Evolutionary conservation across 1,140 invertebrate species (phyloP).

Genomic region (Diabrotica virgifera): DNA sequence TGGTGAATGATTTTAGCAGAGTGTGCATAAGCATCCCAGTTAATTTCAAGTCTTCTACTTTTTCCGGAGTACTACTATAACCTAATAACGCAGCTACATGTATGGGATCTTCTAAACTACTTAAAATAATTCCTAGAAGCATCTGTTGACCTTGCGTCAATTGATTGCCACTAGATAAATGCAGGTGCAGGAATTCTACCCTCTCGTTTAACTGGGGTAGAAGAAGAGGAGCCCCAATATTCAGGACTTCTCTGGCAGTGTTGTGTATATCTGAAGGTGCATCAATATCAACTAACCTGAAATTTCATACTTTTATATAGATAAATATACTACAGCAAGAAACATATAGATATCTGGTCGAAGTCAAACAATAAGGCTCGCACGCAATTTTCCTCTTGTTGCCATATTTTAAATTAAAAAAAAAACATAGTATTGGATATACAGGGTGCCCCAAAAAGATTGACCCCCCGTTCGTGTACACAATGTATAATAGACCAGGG

Average conservation of each 20-base stretch:
- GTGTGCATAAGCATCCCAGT: constrained; percentile 58
- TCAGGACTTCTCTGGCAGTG: constrained; percentile 57
- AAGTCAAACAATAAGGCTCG: no score
- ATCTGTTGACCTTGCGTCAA: constrained; percentile 62
- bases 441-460: no score
- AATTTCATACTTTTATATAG: constrained; percentile 4
- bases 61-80: constrained; percentile 43
- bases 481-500: no score
- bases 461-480: no score
- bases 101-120: constrained; percentile 61
- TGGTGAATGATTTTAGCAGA: constrained; percentile 55
- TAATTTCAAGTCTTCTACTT: constrained; percentile 48
- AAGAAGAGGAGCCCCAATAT: constrained; percentile 58
- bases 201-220: constrained; percentile 60
- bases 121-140: constrained; percentile 60
- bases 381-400: no score
- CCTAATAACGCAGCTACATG: constrained; percentile 59
- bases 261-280: constrained; percentile 55
- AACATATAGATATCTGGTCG: no score
- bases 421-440: no score
- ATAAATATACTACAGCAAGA: no score
- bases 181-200: constrained; percentile 58
- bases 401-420: no score
- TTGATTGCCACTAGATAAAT: constrained; percentile 56
- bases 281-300: constrained; percentile 59